phyloP scores from a whole-genome alignment of 2,888 invertebrate species.

The Andrena hattorfiana region DNA sequence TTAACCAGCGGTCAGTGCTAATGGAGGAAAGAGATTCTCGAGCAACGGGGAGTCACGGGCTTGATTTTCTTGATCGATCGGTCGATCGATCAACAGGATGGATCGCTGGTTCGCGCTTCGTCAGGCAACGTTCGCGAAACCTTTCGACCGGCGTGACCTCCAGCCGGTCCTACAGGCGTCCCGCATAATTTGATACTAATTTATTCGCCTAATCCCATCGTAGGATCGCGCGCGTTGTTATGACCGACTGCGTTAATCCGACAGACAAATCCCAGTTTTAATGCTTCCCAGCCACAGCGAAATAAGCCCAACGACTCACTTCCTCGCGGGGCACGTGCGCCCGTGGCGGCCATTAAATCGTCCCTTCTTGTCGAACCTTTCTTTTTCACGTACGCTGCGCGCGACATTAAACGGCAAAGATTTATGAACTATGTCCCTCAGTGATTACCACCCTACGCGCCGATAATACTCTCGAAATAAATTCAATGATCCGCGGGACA shows the following conservation, averaged over 20 bases:
- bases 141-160: conserved; percentile 38
- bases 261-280: conserved; percentile 41
- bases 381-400: background rate
- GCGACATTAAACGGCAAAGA: conserved; percentile 7
- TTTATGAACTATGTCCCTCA: background rate
- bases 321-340: background rate
- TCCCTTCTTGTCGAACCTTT: background rate
- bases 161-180: conserved; percentile 27
- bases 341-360: background rate
- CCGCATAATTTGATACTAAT: conserved; percentile 62
- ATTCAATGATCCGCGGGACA: no score
- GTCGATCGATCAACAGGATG: conserved; percentile 61
- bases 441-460: no score
- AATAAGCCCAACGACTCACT: conserved; percentile 7
- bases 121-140: conserved; percentile 38
- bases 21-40: conserved; percentile 36
- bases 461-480: no score
- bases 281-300: conserved; percentile 20
- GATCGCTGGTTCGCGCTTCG: conserved; percentile 60
- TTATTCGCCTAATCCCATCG: conserved; percentile 60
- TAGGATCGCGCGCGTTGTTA: conserved; percentile 18
- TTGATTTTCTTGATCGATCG: conserved; percentile 67
- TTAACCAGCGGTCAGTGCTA: conserved; percentile 32
- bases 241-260: conserved; percentile 33
- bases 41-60: conserved; percentile 37